Percentiles rank a stretch among this genome's conserved stretches.
These are phyloP conservation scores for Lepilemur ruficaudatus DNA, from an alignment of 2,797 vertebrate genomes.

Conservation along the genomic window DNA sequence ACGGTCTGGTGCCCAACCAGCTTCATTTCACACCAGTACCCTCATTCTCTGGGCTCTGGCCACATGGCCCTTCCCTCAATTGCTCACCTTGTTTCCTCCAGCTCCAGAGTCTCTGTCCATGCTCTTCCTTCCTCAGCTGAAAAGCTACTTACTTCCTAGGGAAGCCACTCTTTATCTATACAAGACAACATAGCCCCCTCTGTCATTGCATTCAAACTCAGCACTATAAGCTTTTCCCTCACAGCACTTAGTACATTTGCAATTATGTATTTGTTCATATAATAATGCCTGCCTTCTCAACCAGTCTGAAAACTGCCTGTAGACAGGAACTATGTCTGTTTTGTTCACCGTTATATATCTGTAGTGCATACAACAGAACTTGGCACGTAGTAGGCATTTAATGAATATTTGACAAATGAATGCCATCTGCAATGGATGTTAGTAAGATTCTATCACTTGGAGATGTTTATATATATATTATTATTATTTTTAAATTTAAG, in stretches of 20 bases:
- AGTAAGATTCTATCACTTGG: neutral
- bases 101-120: neutral
- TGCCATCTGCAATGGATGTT: neutral
- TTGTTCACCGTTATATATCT: neutral
- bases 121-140: neutral
- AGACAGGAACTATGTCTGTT: neutral
- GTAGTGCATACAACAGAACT: neutral
- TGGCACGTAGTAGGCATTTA: neutral
- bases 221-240: neutral
- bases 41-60: neutral
- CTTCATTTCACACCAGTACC: neutral
- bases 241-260: neutral
- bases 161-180: neutral
- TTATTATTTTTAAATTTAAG: neutral
- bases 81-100: neutral
- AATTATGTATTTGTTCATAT: neutral
- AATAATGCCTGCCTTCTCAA: neutral
- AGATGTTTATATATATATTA: neutral
- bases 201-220: neutral
- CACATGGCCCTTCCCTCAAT: neutral
- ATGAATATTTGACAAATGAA: constrained; percentile 22
- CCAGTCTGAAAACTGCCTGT: neutral
- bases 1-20: neutral
- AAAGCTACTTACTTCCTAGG: neutral
- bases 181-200: neutral